Percentiles rank a stretch among this genome's conserved stretches.
These are phyloP conservation scores for Monomorium pharaonis DNA, from an alignment of 1,140 invertebrate species.

Conservation along the genomic window DNA sequence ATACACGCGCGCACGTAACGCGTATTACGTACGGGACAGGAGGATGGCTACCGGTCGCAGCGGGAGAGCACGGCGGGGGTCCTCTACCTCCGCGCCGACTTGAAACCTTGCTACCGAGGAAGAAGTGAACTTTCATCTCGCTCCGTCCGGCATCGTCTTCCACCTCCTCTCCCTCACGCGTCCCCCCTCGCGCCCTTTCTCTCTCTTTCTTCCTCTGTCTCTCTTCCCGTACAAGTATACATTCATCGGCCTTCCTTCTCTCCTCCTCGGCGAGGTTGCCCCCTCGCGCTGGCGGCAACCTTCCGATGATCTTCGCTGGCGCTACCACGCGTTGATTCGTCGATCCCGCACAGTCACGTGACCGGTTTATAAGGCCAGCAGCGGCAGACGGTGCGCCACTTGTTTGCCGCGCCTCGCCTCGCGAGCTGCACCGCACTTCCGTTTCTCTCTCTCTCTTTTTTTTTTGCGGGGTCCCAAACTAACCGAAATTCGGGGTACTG, in stretches of 20 bases:
- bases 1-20: slow-evolving; percentile 72
- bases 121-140: slow-evolving; percentile 73
- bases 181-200: too few relatives aligned
- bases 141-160: slow-evolving; percentile 39
- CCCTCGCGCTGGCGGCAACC: slow-evolving; percentile 13
- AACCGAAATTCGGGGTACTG: slow-evolving; percentile 26
- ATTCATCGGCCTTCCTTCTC: background rate
- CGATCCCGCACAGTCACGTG: slow-evolving; percentile 57
- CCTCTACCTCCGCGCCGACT: slow-evolving; percentile 78
- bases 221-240: slow-evolving; percentile 6
- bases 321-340: slow-evolving; percentile 65
- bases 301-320: slow-evolving; percentile 32
- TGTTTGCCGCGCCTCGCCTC: slow-evolving; percentile 38
- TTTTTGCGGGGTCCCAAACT: background rate
- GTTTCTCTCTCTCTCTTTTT: too few relatives aligned
- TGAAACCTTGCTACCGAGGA: slow-evolving; percentile 77
- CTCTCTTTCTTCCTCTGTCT: slow-evolving; percentile 8
- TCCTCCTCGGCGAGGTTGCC: slow-evolving; percentile 27
- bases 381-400: slow-evolving; percentile 51
- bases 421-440: slow-evolving; percentile 39
- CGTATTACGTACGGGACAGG: slow-evolving; percentile 84
- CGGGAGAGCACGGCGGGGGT: slow-evolving; percentile 84
- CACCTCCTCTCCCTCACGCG: background rate
- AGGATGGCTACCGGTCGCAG: slow-evolving; percentile 85
- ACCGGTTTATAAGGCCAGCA: slow-evolving; percentile 67